These are phyloP conservation scores for Volucella inanis DNA, from an alignment of 2,888 invertebrate genomes.

Conservation along the genomic window DNA sequence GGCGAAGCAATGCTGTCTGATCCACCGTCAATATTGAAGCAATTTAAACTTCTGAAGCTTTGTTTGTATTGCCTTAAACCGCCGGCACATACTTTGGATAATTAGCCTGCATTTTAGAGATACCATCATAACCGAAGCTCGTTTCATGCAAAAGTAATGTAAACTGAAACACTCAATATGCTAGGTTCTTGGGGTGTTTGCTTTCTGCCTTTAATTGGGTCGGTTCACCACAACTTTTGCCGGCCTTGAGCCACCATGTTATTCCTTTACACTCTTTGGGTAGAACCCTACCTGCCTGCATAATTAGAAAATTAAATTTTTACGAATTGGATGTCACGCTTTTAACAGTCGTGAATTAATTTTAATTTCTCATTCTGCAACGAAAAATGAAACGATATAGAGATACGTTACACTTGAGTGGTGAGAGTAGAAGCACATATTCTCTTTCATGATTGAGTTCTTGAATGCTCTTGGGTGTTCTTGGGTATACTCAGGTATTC, in stretches of 20 bases:
- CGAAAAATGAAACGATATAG: background rate
- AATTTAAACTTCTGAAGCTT: conserved; percentile 37
- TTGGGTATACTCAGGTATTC: background rate
- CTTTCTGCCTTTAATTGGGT: conserved; percentile 47
- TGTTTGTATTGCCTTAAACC: conserved; percentile 39
- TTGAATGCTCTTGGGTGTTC: conserved; percentile 4
- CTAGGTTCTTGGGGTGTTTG: conserved; percentile 54
- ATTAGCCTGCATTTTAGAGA: conserved; percentile 63
- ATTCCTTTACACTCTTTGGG: background rate
- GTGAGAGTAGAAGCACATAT: too few relatives aligned
- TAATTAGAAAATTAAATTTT: conserved; percentile 73
- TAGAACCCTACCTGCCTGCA: conserved; percentile 32
- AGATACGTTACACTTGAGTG: too few relatives aligned
- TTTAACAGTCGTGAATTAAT: conserved; percentile 35
- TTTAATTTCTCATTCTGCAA: conserved; percentile 29
- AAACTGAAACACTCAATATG: conserved; percentile 7
- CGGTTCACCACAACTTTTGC: background rate
- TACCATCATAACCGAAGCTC: conserved; percentile 65
- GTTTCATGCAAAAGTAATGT: conserved; percentile 65
- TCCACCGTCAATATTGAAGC: conserved; percentile 8
- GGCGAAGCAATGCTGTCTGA: too few relatives aligned
- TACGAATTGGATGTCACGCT: conserved; percentile 65
- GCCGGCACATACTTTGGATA: conserved; percentile 55
- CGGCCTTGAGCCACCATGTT: conserved; percentile 26
- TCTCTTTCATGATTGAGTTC: background rate